Conservation (phyloP, 2,113 vertebrate species). For the Spizaetus ornatus region DNA sequence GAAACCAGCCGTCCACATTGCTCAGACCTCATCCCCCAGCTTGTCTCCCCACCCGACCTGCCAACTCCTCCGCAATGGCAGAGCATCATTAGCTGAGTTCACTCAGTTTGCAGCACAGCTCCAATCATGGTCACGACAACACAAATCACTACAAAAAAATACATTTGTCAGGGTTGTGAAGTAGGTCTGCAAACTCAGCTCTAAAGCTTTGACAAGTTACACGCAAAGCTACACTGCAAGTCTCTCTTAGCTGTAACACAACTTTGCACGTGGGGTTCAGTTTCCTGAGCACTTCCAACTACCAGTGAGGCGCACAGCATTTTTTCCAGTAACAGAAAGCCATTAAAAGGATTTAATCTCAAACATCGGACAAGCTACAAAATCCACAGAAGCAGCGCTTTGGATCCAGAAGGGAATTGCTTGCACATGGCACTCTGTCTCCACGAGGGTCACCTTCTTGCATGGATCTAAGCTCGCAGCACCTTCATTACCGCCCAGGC, state of each 20-base stretch:
- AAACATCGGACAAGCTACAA: neutral
- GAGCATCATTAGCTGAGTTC: accelerated
- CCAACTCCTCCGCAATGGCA: accelerated
- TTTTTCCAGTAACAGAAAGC: neutral
- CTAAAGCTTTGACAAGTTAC: no score
- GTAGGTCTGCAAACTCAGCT: accelerated
- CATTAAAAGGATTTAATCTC: accelerated
- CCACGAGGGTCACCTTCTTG: accelerated
- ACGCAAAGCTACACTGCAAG: accelerated
- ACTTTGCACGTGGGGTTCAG: accelerated
- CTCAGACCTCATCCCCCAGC: neutral
- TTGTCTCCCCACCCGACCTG: neutral
- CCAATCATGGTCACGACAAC: accelerated
- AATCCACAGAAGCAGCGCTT: neutral
- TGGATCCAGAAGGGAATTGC: neutral
- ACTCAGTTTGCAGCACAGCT: neutral
- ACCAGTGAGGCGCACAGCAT: neutral
- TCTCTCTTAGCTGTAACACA: neutral
- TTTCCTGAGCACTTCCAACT: neutral
- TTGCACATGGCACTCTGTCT: accelerated
- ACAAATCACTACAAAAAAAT: neutral
- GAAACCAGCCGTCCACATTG: accelerated
- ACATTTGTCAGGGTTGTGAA: no score
- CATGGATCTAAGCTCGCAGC: accelerated
- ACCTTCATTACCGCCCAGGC: accelerated